phyloP scores from a whole-genome alignment of 2,888 invertebrate genomes.

The Dynastes grantii region DNA sequence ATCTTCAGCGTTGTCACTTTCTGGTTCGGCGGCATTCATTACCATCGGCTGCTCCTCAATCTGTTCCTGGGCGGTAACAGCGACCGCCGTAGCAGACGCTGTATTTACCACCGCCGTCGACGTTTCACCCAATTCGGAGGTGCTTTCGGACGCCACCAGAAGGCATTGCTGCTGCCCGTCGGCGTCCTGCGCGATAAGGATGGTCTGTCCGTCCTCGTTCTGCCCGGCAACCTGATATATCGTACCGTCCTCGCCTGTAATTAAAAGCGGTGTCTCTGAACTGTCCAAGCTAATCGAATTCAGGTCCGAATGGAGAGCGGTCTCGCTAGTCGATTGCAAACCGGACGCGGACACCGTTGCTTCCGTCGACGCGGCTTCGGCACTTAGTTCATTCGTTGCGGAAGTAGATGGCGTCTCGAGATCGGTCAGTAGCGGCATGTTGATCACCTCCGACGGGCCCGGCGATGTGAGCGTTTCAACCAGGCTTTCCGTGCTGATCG shows the following conservation, averaged over 20 bases:
- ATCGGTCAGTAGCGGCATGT: constrained; percentile 63
- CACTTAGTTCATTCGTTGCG: constrained; percentile 30
- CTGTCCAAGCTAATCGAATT: constrained; percentile 61
- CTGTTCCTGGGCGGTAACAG: constrained; percentile 55
- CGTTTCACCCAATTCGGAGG: constrained; percentile 74
- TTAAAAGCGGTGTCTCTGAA: constrained; percentile 79
- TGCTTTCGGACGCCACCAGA: constrained; percentile 77
- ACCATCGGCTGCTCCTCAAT: constrained; percentile 56
- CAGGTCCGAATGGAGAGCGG: constrained; percentile 44
- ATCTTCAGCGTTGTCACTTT: constrained; percentile 73
- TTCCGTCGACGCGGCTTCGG: constrained; percentile 39
- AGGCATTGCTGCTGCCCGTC: constrained; percentile 84
- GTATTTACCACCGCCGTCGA: constrained; percentile 70
- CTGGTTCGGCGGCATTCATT: constrained; percentile 48
- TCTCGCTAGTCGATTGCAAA: constrained; percentile 33
- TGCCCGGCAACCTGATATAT: constrained; percentile 83
- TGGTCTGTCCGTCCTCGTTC: constrained; percentile 84
- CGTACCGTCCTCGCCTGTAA: constrained; percentile 89
- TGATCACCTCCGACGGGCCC: constrained; percentile 60
- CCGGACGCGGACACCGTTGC: constrained; percentile 54
- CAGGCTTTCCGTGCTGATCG: constrained; percentile 29
- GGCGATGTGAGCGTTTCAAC: constrained; percentile 31
- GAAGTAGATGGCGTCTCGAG: constrained; percentile 47
- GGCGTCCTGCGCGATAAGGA: constrained; percentile 81
- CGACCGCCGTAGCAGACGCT: constrained; percentile 55